These are phyloP conservation scores for Rhabdomys dilectus DNA, from an alignment of 2,113 vertebrate genomes.

Conservation along the genomic window DNA sequence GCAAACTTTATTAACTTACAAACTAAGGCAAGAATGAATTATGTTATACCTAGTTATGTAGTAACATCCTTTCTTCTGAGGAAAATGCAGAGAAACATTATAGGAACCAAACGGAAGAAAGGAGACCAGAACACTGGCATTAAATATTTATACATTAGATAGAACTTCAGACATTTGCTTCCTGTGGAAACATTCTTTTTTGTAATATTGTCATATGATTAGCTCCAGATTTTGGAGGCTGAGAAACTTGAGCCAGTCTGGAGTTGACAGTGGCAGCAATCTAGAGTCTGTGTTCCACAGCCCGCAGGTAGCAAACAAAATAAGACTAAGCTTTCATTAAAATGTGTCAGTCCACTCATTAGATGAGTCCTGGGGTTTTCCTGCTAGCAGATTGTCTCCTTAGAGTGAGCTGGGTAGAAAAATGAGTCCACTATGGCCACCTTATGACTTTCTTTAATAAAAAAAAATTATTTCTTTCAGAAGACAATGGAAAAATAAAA, in stretches of 20 bases:
- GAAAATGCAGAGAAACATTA: neutral
- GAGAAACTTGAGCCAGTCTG: neutral
- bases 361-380: neutral
- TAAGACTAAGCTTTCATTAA: neutral
- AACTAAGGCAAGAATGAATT: neutral
- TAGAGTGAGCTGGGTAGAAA: neutral
- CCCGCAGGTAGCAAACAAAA: neutral
- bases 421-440: neutral
- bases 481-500: conserved; percentile 35
- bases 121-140: neutral
- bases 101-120: neutral
- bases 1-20: conserved; percentile 38
- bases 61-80: neutral
- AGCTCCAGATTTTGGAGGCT: conserved; percentile 29
- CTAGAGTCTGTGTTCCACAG: neutral
- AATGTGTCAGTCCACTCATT: neutral
- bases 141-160: neutral
- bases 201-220: conserved; percentile 21
- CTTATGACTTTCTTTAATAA: conserved; percentile 22
- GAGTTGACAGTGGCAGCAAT: too few relatives aligned
- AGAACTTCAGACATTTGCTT: neutral
- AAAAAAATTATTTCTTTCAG: conserved; percentile 11
- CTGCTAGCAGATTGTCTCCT: neutral
- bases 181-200: neutral
- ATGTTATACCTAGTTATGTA: conserved; percentile 4